Base-by-base conservation (phyloP, 92 coral and sea anemone genomes). In the Palythoa heliodiscus region DNA sequence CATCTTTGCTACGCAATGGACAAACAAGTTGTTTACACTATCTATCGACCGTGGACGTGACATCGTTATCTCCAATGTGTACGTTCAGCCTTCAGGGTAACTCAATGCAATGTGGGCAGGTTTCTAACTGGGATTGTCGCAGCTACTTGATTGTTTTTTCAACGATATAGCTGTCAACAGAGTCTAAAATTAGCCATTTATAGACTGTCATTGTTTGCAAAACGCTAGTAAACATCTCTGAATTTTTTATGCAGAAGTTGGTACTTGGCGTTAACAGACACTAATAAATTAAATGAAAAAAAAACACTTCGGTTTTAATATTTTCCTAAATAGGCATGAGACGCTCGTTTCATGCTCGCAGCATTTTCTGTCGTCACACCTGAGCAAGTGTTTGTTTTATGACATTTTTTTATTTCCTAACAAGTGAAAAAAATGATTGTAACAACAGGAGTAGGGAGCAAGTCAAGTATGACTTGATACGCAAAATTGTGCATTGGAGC, bases 161-260 rank as follows among this genome's bases (percentile, higher is more conserved):
- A 14, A 75, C 19, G 19, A 75, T 10, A 69, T 7, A 52, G 63
- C 12, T 75, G 81, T 75, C 61, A 75, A 75, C 35, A 38, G 14
- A 75, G 79, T 8, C 79, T 75, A 75, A 47, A 75, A 48, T 48
- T 75, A 75, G 64, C 10, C 57, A 48, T 20, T 48, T 69, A 69
- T 9, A 13, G 73, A 15, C 37, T 17, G 14, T 23, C 6, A 64
- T 29, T 5, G 70, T 64, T 19, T 22, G 19, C 14, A 64, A 64
- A 9, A 64, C 29, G 70, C 29, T n/a, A 16, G 73, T 15, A 25
- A 69, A 69, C 47, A 69, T 69, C 73, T 69, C 73, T 69, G 48
- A 29, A 22, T 69, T 69, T 25, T 13, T 25, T 2, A 22, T 29
- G 25, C 8, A 13, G 14, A 69, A 69, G 47, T 25, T 25, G 23